phyloP scores from a whole-genome alignment of 2,113 vertebrate species.

The Passer domesticus region DNA sequence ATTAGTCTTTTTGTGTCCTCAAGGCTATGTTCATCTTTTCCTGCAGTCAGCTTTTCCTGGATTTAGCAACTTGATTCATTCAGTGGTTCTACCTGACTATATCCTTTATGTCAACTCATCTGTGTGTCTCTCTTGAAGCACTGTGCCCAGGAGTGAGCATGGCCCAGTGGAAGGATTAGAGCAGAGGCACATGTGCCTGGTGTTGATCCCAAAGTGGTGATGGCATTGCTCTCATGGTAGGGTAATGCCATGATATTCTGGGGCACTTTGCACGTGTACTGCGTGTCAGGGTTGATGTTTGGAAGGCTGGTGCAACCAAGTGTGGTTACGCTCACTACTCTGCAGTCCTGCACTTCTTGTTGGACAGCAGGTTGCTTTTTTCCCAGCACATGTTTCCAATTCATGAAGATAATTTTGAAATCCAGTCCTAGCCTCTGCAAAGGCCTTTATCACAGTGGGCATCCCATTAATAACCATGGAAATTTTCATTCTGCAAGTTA shows the following conservation, averaged over 20 bases:
- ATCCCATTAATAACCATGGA: not conserved
- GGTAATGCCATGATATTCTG: not conserved
- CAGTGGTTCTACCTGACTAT: not conserved
- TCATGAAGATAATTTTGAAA: not conserved
- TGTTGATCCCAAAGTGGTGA: too few relatives aligned
- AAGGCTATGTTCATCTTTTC: not conserved
- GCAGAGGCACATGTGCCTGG: fast-evolving
- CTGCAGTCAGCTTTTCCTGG: not conserved
- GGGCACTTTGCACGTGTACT: fast-evolving
- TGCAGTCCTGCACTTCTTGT: not conserved
- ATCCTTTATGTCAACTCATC: not conserved
- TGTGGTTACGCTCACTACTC: not conserved
- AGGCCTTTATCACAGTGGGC: not conserved
- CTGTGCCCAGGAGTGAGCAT: not conserved
- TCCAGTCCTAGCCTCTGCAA: not conserved
- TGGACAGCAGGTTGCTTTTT: not conserved
- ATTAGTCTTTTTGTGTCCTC: not conserved
- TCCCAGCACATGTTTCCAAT: not conserved
- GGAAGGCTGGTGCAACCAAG: not conserved
- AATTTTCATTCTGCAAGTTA: constrained; percentile 3
- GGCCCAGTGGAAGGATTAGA: not conserved
- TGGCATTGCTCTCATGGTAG: not conserved
- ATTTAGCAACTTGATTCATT: not conserved
- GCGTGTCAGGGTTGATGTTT: fast-evolving
- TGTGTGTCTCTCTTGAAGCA: not conserved